These are phyloP conservation scores for Oryzias dopingdopingensis DNA, from an alignment of 2,797 vertebrate genomes.

Conservation along the genomic window DNA sequence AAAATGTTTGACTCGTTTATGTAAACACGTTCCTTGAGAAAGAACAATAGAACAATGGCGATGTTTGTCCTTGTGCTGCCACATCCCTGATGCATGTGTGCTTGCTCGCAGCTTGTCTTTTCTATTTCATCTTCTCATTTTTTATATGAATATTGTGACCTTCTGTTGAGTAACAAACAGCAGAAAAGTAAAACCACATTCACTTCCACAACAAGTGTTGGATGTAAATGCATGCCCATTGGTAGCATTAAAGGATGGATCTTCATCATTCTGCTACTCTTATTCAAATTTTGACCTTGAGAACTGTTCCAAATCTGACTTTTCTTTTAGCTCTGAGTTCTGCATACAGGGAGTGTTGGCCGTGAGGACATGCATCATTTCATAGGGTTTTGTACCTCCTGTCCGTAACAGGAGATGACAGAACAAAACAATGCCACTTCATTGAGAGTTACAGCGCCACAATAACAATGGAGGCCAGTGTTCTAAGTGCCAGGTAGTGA, in stretches of 20 bases:
- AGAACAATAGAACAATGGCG: constrained; percentile 68
- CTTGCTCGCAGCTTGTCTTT: constrained; percentile 16
- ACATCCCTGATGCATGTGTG: constrained; percentile 31
- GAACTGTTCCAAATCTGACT: too few relatives aligned
- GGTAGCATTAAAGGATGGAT: neutral
- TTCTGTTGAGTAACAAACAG: neutral
- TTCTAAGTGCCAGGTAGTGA: constrained; percentile 78
- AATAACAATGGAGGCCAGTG: constrained; percentile 74
- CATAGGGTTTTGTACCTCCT: constrained; percentile 26
- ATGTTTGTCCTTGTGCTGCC: constrained; percentile 44
- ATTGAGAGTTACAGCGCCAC: constrained; percentile 60
- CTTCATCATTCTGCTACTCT: too few relatives aligned
- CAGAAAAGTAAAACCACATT: neutral
- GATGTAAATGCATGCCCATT: neutral
- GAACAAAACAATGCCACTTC: constrained; percentile 71
- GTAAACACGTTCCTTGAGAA: constrained; percentile 43
- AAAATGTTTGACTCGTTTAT: constrained; percentile 28
- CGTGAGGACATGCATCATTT: constrained; percentile 16
- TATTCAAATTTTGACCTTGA: too few relatives aligned
- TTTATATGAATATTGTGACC: neutral
- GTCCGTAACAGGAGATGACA: constrained; percentile 45
- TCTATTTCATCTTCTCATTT: constrained; percentile 8
- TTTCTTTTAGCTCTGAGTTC: too few relatives aligned
- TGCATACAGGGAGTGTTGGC: constrained; percentile 10
- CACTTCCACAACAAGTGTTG: neutral